Percentiles rank a stretch among this genome's conserved stretches.
Conservation (phyloP, 2,888 invertebrate genomes). For the Callinectes sapidus region DNA sequence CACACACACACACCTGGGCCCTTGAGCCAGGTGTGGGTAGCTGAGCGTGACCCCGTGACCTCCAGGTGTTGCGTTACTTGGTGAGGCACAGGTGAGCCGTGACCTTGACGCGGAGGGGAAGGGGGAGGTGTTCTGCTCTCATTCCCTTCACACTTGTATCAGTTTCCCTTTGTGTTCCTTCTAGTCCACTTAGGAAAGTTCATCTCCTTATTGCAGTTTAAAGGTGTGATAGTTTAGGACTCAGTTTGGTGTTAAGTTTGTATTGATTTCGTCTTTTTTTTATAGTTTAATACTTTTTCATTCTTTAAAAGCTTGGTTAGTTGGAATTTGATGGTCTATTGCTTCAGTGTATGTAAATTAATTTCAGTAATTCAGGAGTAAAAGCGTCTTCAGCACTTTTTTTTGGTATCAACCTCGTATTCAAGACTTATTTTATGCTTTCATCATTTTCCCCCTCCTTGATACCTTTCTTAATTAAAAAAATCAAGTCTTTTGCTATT, state of each 20-base stretch:
- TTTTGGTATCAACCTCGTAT: background rate
- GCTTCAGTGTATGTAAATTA: background rate
- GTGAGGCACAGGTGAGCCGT: background rate
- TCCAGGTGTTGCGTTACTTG: background rate
- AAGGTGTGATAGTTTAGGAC: background rate
- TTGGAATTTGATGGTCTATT: too few relatives aligned
- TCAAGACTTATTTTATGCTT: background rate
- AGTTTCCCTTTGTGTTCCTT: background rate
- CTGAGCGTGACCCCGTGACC: slow-evolving; percentile 6
- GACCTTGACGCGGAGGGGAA: background rate
- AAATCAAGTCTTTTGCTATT: background rate
- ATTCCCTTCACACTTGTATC: background rate
- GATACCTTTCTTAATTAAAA: background rate
- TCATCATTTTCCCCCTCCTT: background rate
- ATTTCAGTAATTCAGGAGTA: too few relatives aligned
- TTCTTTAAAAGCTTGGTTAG: too few relatives aligned
- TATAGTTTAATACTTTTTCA: too few relatives aligned
- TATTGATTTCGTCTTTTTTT: too few relatives aligned
- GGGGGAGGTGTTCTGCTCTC: background rate
- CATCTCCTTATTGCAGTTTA: background rate
- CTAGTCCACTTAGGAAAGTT: background rate
- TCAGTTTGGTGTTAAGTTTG: background rate
- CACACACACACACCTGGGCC: background rate
- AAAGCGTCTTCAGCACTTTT: too few relatives aligned
- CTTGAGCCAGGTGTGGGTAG: background rate